Conservation (phyloP, 2,113 vertebrate species). For the Coreoperca whiteheadi region DNA sequence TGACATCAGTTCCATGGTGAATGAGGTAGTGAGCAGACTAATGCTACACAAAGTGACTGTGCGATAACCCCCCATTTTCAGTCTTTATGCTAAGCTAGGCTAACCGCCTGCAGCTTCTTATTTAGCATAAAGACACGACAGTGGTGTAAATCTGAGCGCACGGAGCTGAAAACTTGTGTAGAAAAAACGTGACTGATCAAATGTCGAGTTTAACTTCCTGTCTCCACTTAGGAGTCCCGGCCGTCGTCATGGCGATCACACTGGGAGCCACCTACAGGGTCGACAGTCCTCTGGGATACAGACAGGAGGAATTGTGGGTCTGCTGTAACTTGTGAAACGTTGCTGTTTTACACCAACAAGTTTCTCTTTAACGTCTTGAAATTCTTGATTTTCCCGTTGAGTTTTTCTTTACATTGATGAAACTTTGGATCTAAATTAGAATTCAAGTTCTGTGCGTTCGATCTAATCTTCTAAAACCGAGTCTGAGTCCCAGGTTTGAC, state of each 20-base stretch:
- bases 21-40: too few relatives aligned
- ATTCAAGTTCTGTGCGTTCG: background rate
- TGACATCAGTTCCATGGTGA: too few relatives aligned
- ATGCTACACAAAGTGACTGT: too few relatives aligned
- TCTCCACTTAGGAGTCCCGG: conserved; percentile 66
- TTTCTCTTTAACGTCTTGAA: too few relatives aligned
- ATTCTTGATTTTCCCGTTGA: background rate
- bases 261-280: conserved; percentile 60
- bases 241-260: conserved; percentile 63
- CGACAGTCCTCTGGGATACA: conserved; percentile 66
- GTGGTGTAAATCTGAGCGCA: too few relatives aligned
- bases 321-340: too few relatives aligned
- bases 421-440: background rate
- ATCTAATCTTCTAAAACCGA: background rate
- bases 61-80: too few relatives aligned
- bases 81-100: background rate
- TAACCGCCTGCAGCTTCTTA: background rate
- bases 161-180: too few relatives aligned
- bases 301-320: conserved; percentile 80
- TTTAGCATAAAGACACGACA: too few relatives aligned
- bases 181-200: too few relatives aligned
- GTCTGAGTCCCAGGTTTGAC: background rate
- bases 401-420: background rate
- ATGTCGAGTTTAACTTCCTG: background rate
- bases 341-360: too few relatives aligned